These are phyloP conservation scores for Acrossocheilus fasciatus DNA, from an alignment of 2,797 vertebrate genomes.

Conservation along the genomic window DNA sequence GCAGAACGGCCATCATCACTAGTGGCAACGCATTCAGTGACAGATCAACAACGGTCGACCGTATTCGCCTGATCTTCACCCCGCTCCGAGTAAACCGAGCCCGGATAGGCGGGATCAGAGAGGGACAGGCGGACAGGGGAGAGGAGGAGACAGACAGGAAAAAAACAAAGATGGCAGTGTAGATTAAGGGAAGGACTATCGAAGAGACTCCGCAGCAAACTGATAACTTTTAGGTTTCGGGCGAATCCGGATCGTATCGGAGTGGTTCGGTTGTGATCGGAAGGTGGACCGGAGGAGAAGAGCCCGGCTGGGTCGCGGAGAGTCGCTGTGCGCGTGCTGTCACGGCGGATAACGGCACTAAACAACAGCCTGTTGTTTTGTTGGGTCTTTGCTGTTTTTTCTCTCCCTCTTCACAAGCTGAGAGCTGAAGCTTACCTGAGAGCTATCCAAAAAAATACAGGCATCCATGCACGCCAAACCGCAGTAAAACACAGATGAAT, in stretches of 20 bases:
- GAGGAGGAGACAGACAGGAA: conserved; percentile 67
- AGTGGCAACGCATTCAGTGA: conserved; percentile 60
- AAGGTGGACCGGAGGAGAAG: conserved; percentile 66
- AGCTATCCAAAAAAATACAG: conserved; percentile 69
- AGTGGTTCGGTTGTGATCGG: conserved; percentile 68
- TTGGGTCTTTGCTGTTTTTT: conserved; percentile 71
- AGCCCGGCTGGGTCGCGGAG: conserved; percentile 66
- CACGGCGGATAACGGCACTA: conserved; percentile 76
- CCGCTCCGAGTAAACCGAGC: conserved; percentile 60
- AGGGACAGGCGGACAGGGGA: conserved; percentile 67
- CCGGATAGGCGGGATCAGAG: conserved; percentile 67
- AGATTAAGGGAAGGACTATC: conserved; percentile 75
- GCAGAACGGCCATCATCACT: conserved; percentile 59
- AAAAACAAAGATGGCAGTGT: conserved; percentile 88
- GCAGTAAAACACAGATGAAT: conserved; percentile 38
- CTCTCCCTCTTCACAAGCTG: conserved; percentile 72
- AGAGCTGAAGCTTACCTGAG: conserved; percentile 70
- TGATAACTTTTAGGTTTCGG: conserved; percentile 65
- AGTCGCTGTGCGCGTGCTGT: conserved; percentile 71
- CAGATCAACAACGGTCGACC: conserved; percentile 59
- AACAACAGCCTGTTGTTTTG: conserved; percentile 77
- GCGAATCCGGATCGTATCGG: conserved; percentile 64
- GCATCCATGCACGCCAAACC: conserved; percentile 16
- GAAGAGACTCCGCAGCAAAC: conserved; percentile 67
- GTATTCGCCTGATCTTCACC: conserved; percentile 55